Evolutionary conservation across 2,888 invertebrate species (phyloP).

Genomic region (Scaptomyza flava): DNA sequence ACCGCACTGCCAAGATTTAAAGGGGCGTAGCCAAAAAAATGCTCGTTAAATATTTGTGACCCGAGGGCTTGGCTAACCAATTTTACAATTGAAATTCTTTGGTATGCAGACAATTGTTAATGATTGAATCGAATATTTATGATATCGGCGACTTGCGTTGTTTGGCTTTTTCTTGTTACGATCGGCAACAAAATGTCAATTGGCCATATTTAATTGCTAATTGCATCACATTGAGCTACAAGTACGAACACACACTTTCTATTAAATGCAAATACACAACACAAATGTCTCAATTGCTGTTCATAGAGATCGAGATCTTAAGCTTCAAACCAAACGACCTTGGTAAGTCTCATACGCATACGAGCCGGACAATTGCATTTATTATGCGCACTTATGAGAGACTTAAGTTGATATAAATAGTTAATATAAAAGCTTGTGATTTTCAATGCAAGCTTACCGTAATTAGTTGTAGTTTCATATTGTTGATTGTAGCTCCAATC

Average conservation of each 20-base stretch:
- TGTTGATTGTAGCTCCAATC: constrained; percentile 23
- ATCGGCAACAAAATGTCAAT: constrained; percentile 62
- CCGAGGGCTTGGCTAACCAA: constrained; percentile 71
- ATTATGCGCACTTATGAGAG: constrained; percentile 19
- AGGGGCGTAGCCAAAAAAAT: constrained; percentile 54
- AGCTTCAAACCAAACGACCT: constrained; percentile 64
- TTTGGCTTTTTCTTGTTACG: constrained; percentile 23
- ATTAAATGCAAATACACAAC: constrained; percentile 66
- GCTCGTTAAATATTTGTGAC: constrained; percentile 62
- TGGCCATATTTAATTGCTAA: constrained; percentile 61
- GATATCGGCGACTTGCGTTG: constrained; percentile 36
- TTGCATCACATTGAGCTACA: constrained; percentile 56
- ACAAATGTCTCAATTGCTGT: constrained; percentile 39
- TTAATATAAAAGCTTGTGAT: neutral
- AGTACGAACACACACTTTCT: constrained; percentile 60
- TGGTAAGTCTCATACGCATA: constrained; percentile 38
- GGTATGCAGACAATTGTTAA: constrained; percentile 54
- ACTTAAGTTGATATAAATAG: constrained; percentile 8
- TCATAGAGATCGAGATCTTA: constrained; percentile 44
- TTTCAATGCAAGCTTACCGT: constrained; percentile 65
- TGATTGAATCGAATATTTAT: constrained; percentile 68
- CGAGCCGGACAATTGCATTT: constrained; percentile 21
- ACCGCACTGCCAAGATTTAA: constrained; percentile 28
- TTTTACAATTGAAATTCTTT: constrained; percentile 65
- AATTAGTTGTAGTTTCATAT: constrained; percentile 68